Evolutionary conservation across 1,140 invertebrate species (phyloP).

Genomic region (Ooceraea biroi): DNA sequence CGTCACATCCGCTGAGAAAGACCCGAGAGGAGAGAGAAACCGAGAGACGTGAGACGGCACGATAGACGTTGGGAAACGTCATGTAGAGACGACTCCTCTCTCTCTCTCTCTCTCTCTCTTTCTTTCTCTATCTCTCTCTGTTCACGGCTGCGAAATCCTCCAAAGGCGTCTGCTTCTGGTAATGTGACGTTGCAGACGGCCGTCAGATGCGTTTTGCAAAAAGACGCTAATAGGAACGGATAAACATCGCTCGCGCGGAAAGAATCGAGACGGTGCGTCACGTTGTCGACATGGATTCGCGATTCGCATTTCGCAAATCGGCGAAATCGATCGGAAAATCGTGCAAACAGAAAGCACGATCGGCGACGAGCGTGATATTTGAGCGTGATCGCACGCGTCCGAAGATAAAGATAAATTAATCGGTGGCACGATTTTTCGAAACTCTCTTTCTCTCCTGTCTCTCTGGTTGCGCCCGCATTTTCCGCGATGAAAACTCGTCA

Average conservation of each 20-base stretch:
- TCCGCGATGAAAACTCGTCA: background rate
- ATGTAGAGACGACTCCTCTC: constrained; percentile 4
- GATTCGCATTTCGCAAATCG: background rate
- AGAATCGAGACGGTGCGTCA: background rate
- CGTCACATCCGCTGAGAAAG: background rate
- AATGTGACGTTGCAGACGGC: background rate
- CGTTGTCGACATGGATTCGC: background rate
- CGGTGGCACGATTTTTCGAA: background rate
- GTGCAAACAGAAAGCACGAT: background rate
- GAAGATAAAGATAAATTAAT: constrained; percentile 9
- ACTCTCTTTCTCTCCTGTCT: background rate
- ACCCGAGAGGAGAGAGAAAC: background rate
- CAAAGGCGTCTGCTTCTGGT: background rate
- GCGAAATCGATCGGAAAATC: background rate
- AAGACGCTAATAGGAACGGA: constrained; percentile 9
- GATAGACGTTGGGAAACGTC: constrained; percentile 47
- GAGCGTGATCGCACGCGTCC: background rate
- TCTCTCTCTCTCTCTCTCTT: too few species aligned
- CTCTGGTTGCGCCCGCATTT: constrained; percentile 14
- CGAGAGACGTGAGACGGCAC: background rate
- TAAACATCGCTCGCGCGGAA: background rate
- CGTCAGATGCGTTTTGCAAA: background rate
- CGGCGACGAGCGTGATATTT: constrained; percentile 25
- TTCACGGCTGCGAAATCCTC: constrained; percentile 19
- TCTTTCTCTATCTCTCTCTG: too few species aligned